phyloP scores from a whole-genome alignment of 2,113 vertebrate species.

The Xyliphius kryptos region DNA sequence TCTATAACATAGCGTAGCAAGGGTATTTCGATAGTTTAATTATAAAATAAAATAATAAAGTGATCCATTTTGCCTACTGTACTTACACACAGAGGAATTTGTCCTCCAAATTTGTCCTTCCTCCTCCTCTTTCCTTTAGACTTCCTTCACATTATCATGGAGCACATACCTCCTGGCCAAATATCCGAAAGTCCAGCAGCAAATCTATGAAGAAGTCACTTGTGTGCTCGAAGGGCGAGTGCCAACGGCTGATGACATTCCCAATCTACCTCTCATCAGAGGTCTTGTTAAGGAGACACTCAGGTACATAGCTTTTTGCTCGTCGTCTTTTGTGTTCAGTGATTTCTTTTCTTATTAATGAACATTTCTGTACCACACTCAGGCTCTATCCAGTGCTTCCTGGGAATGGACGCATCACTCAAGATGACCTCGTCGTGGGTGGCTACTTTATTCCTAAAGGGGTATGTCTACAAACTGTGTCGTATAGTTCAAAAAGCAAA shows the following conservation, averaged over 20 bases:
- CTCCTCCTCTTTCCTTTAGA: slow-evolving; percentile 64
- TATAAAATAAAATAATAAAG: no score
- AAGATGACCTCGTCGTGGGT: slow-evolving; percentile 81
- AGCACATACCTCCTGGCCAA: slow-evolving; percentile 76
- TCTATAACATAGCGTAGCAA: no score
- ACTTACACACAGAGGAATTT: no score
- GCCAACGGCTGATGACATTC: slow-evolving; percentile 69
- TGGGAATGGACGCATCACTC: slow-evolving; percentile 82
- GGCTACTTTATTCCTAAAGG: slow-evolving; percentile 90
- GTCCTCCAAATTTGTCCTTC: no score
- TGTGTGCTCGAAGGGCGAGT: slow-evolving; percentile 61
- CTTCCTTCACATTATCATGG: slow-evolving; percentile 82
- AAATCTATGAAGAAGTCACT: slow-evolving; percentile 70
- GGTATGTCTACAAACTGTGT: slow-evolving; percentile 63
- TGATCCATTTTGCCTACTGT: no score
- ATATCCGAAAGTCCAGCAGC: slow-evolving; percentile 72
- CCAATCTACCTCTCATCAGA: slow-evolving; percentile 73
- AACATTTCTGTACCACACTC: slow-evolving; percentile 56
- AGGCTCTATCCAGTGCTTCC: slow-evolving; percentile 90
- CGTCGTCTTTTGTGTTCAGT: no score
- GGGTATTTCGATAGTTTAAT: no score
- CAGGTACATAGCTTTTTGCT: no score
- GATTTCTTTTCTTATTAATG: no score
- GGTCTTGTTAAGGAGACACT: slow-evolving; percentile 88
- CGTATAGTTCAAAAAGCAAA: not conserved